Conservation (phyloP, 2,797 vertebrate genomes). For the Eulemur albifrons region DNA sequence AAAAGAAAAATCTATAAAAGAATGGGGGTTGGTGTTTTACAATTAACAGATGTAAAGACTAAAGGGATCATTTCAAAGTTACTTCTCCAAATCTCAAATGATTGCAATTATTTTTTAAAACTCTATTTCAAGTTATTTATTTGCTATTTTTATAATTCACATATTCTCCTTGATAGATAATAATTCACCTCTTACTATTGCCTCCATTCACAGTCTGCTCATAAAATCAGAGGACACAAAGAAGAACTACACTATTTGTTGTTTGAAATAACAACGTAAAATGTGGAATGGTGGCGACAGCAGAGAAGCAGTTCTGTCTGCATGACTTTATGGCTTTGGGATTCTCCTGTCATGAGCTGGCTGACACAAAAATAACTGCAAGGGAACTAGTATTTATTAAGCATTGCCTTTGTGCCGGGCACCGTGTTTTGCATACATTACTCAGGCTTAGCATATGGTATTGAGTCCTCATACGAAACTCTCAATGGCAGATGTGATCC, state of each 20-base stretch:
- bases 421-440: not conserved
- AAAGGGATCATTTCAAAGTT: not conserved
- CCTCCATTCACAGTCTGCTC: not conserved
- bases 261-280: slow-evolving; percentile 22
- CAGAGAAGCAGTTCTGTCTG: slow-evolving; percentile 48
- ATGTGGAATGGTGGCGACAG: not conserved
- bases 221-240: slow-evolving; percentile 6
- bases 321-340: not conserved
- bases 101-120: not conserved
- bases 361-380: slow-evolving; percentile 59
- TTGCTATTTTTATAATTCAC: slow-evolving; percentile 8
- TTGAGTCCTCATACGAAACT: not conserved
- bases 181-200: not conserved
- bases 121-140: not conserved
- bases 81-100: not conserved
- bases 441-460: not conserved
- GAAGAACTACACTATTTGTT: not conserved
- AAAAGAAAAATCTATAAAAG: not conserved
- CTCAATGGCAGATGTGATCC: not conserved
- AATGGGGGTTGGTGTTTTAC: not conserved
- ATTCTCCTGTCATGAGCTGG: not conserved
- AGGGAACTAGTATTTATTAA: not conserved
- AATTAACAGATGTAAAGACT: not conserved
- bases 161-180: not conserved
- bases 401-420: not conserved